Evolutionary conservation across 2,113 vertebrate genomes (phyloP), one percentile per base, ranked within the genome.

Genomic region (Phalacrocorax carbo): DNA sequence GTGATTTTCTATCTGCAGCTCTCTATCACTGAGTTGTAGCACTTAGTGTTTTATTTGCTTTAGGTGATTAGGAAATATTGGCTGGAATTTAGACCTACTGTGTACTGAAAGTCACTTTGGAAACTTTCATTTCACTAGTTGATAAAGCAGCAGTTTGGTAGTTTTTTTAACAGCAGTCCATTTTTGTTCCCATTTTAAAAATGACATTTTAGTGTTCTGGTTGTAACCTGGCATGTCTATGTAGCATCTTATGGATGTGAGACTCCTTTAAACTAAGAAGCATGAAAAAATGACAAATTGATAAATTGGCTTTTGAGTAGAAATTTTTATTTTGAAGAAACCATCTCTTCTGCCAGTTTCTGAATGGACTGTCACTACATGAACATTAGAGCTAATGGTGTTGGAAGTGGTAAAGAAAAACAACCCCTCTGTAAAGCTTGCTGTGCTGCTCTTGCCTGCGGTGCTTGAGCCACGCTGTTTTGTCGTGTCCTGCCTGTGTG

Each of bases 21-120:
- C 20, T 65, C n/a, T 79, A 12, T 49, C 68, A 82, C 58, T 49
- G 68, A 84, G 27, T 77, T 93, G 21, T 5, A 92, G 65, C 48
- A 54, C 58, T 89, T 79, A 54, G 51, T 72, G 49, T 70, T 93
- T 54, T 92, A 85, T 95, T 95, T 97, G 73, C n/a, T 76, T 70
- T 85, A 44, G 55, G 26, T 90, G 75, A 73, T 96, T 76, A 90
- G 78, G 66, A 91, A 85, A 86, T 93, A 77, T 3, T 70, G 94
- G 58, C 38, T 94, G 75, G 71, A 94, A 46, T 89, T 94, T 89
- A 89, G 54, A 91, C 78, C 57, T 82, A 36, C 21, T 68, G 46
- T 70, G 62, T 79, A 51, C 81, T 89, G 61, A 82, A 94, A 88
- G 70, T 81, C 40, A 42, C 54, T 89, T 78, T 89, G 86, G 49